Evolutionary conservation across 2,113 vertebrate species (phyloP).

Genomic region (Hyperopisus bebe): DNA sequence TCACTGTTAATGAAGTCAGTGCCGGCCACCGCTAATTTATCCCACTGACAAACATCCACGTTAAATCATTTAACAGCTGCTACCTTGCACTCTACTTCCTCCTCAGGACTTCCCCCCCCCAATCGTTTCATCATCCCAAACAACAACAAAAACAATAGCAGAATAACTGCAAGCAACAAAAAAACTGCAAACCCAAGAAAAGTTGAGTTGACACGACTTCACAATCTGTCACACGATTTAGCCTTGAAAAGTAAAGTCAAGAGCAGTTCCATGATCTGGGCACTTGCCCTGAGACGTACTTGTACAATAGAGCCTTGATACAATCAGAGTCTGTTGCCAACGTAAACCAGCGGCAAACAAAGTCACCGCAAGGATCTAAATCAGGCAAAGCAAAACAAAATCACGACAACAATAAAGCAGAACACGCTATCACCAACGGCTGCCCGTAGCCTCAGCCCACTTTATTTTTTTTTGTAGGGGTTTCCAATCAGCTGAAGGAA

Average conservation of each 20-base stretch:
- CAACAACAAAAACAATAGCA: not conserved
- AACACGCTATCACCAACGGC: not conserved
- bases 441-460: not conserved
- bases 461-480: not conserved
- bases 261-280: not conserved
- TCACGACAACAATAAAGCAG: conserved; percentile 12
- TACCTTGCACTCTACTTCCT: not conserved
- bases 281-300: not conserved
- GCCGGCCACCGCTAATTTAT: not conserved
- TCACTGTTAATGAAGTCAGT: not conserved
- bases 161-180: not conserved
- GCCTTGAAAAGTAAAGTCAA: not conserved
- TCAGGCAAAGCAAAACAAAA: conserved; percentile 18
- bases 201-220: not conserved
- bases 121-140: not conserved
- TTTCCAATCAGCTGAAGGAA: conserved; percentile 13
- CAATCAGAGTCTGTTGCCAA: conserved; percentile 10
- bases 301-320: conserved; percentile 12
- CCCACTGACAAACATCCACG: not conserved
- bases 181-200: not conserved
- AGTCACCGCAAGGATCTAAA: conserved; percentile 8
- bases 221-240: not conserved
- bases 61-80: not conserved
- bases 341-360: conserved; percentile 17
- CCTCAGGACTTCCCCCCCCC: not conserved